These are phyloP conservation scores for Ploceus nigricollis DNA, from an alignment of 2,113 vertebrate genomes.

Conservation along the genomic window DNA sequence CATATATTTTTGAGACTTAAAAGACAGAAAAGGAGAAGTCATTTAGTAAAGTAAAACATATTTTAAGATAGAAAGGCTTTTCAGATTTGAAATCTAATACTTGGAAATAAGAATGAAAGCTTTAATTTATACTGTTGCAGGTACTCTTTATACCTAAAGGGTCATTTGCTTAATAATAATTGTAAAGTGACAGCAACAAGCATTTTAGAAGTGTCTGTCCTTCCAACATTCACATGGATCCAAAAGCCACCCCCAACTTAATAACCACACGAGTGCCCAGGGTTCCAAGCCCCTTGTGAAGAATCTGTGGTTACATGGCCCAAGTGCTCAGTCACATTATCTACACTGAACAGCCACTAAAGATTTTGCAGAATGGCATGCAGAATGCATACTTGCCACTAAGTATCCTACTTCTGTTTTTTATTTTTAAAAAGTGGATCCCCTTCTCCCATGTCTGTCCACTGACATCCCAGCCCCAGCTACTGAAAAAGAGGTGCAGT, in stretches of 20 bases:
- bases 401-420: neutral
- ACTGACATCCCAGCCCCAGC: neutral
- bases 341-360: neutral
- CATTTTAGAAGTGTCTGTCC: neutral
- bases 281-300: neutral
- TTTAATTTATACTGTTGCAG: neutral
- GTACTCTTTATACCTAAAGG: neutral
- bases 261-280: neutral
- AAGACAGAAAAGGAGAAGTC: neutral
- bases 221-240: neutral
- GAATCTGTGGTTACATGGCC: neutral
- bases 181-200: neutral
- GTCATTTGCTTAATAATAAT: neutral
- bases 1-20: neutral
- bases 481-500: conserved; percentile 7
- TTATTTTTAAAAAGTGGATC: neutral
- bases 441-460: neutral
- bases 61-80: neutral
- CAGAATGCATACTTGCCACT: neutral
- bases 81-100: neutral
- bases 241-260: neutral
- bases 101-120: conserved; percentile 2
- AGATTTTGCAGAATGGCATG: neutral
- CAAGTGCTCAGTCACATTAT: neutral
- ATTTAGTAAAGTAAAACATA: neutral